A percentile compares a stretch with the other conserved stretches of the same genome.
phyloP scores from a whole-genome alignment of 2,113 vertebrate species.

The Calidris pygmaea region DNA sequence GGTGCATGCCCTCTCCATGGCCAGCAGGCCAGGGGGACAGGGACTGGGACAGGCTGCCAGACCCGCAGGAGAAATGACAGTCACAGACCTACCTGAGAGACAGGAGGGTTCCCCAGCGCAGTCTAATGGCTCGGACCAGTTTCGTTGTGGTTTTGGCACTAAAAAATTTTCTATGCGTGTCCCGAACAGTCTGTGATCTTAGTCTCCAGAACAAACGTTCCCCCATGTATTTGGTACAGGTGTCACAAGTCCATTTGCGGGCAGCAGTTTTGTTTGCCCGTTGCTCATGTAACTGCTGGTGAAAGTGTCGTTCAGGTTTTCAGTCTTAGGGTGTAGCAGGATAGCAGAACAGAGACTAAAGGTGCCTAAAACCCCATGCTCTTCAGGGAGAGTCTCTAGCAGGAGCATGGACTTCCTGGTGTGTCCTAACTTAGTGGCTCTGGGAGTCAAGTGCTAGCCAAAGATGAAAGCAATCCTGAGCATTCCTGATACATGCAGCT shows the following conservation, averaged over 20 bases:
- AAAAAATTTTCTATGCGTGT: neutral
- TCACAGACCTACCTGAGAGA: neutral
- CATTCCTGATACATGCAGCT: neutral
- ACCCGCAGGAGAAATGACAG: neutral
- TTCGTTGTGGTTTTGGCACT: neutral
- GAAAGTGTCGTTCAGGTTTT: neutral
- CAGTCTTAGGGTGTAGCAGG: too few species aligned
- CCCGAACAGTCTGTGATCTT: neutral
- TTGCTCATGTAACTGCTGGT: neutral
- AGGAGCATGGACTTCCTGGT: neutral
- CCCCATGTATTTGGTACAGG: too few species aligned
- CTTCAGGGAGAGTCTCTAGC: neutral
- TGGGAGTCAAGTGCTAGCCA: neutral
- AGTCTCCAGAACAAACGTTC: neutral
- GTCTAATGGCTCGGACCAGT: neutral
- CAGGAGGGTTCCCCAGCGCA: neutral
- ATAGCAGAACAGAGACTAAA: neutral
- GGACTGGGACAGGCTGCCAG: neutral
- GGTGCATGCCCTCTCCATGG: rapidly evolving
- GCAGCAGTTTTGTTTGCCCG: neutral
- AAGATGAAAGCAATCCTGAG: neutral
- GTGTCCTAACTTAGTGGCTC: neutral
- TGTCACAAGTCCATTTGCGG: neutral
- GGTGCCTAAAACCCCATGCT: neutral
- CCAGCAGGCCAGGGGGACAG: neutral